Conservation (phyloP, 2,113 vertebrate species). For the Aspiorhynchus laticeps region DNA sequence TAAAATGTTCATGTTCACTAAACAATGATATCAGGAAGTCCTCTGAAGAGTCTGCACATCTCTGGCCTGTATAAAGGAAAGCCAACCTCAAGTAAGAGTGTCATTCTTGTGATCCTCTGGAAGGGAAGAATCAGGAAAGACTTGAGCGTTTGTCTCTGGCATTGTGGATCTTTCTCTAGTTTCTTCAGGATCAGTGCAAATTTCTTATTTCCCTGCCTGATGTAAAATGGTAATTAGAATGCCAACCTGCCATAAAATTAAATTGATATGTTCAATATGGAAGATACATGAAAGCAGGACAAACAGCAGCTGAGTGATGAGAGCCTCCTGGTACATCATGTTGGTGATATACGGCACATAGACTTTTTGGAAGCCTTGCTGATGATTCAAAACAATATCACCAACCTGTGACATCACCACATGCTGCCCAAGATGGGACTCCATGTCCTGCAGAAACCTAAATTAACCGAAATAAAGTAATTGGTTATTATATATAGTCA, state of each 20-base stretch:
- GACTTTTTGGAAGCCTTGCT: conserved; percentile 64
- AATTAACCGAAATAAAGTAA: background rate
- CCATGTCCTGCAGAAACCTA: conserved; percentile 79
- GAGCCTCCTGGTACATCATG: conserved; percentile 82
- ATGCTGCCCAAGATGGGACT: conserved; percentile 68
- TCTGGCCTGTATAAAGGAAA: background rate
- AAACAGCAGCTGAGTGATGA: conserved; percentile 74
- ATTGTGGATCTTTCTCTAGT: conserved; percentile 74
- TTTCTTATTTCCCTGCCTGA: conserved; percentile 69
- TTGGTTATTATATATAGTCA: background rate
- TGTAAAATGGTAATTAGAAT: background rate
- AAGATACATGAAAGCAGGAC: conserved; percentile 40
- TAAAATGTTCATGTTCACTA: background rate
- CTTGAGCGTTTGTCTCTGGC: conserved; percentile 78
- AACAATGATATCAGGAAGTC: background rate
- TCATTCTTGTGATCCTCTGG: conserved; percentile 80
- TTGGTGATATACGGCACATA: conserved; percentile 82
- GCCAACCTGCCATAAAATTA: no score
- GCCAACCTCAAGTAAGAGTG: conserved; percentile 79
- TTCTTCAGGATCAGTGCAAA: conserved; percentile 70
- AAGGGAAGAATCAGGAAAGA: conserved; percentile 83
- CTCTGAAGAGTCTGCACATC: background rate
- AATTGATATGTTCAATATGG: background rate
- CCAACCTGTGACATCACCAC: conserved; percentile 71
- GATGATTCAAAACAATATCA: conserved; percentile 73